Conservation (phyloP, 2,888 invertebrate genomes). For the Machimus rusticus region DNA sequence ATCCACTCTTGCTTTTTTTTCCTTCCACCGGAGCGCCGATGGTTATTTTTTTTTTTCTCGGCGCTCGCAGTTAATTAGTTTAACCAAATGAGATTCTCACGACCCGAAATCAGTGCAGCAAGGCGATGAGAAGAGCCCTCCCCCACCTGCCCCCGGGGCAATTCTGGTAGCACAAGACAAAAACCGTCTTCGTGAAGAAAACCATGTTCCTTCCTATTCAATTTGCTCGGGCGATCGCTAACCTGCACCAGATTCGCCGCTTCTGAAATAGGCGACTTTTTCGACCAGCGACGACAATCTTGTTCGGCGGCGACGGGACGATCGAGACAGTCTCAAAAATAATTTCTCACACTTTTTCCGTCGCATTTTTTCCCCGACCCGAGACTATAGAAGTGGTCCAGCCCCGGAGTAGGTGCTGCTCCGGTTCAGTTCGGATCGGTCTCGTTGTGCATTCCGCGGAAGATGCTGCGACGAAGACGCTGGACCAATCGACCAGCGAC, state of each 20-base stretch:
- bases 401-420: not conserved
- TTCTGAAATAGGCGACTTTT: constrained; percentile 25
- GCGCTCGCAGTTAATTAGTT: constrained; percentile 35
- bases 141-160: not conserved
- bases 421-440: not conserved
- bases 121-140: not conserved
- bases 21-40: not conserved
- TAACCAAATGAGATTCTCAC: constrained; percentile 40
- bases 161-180: constrained; percentile 7
- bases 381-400: constrained; percentile 5
- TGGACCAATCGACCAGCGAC: not conserved
- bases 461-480: not conserved
- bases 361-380: not conserved
- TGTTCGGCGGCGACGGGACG: not conserved
- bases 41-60: not conserved
- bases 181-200: constrained; percentile 28
- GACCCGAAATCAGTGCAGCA: constrained; percentile 35
- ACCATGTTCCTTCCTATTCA: constrained; percentile 21
- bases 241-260: not conserved
- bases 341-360: constrained; percentile 13
- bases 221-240: not conserved
- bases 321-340: not conserved
- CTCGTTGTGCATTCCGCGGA: constrained; percentile 14
- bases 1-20: constrained; percentile 9
- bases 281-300: not conserved